Conservation (phyloP, 2,113 vertebrate genomes). For the Centropus bengalensis region DNA sequence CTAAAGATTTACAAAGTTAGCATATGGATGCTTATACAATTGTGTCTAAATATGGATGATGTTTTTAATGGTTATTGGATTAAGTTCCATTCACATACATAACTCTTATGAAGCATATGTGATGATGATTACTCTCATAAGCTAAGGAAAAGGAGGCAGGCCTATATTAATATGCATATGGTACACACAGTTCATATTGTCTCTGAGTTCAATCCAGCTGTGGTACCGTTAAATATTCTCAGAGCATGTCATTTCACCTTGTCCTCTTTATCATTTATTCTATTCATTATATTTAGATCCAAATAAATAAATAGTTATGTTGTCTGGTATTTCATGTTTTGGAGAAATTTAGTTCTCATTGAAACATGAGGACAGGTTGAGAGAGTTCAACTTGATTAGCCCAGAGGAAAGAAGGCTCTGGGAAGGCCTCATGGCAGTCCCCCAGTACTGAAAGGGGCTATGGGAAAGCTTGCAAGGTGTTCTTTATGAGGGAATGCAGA, state of each 20-base stretch:
- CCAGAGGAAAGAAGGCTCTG: too few relatives aligned
- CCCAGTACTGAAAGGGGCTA: too few relatives aligned
- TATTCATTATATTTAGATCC: not conserved
- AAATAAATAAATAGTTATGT: not conserved
- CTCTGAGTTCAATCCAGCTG: not conserved
- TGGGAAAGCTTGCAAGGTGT: too few relatives aligned
- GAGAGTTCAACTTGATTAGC: too few relatives aligned
- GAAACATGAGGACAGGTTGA: not conserved
- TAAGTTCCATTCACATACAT: not conserved
- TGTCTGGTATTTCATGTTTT: not conserved
- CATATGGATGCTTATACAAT: not conserved
- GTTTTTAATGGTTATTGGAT: not conserved
- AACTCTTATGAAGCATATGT: not conserved
- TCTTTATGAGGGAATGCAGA: too few relatives aligned
- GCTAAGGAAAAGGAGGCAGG: not conserved
- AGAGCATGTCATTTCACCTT: not conserved
- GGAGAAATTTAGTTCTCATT: not conserved
- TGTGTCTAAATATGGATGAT: not conserved
- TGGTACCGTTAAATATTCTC: not conserved
- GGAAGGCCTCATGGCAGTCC: too few relatives aligned
- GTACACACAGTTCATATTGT: not conserved
- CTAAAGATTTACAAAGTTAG: not conserved
- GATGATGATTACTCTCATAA: not conserved
- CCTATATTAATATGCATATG: accelerated
- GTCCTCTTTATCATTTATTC: not conserved